phyloP scores from a whole-genome alignment of 2,113 vertebrate species.

The Zosterops borbonicus region DNA sequence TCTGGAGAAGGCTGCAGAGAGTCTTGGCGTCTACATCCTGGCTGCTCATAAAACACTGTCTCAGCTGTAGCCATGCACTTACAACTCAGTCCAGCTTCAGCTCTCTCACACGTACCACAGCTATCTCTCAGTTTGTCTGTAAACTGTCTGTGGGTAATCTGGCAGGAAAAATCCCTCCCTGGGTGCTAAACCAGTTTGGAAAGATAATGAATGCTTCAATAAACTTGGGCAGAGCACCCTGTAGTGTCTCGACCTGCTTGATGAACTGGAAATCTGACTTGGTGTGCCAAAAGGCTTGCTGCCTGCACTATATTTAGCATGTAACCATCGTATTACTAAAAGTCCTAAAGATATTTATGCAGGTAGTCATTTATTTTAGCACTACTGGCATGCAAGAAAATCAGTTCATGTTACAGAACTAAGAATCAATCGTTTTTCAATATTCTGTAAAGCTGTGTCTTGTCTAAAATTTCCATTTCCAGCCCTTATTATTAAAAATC shows the following conservation, averaged over 20 bases:
- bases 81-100: neutral
- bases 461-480: neutral
- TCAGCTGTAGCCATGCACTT: neutral
- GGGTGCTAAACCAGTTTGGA: neutral
- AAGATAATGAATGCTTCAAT: neutral
- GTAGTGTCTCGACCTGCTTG: neutral
- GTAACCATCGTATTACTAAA: neutral
- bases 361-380: neutral
- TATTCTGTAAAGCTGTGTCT: neutral
- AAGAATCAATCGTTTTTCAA: neutral
- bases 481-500: neutral
- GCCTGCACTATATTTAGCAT: neutral
- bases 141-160: fast-evolving
- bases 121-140: neutral
- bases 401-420: neutral
- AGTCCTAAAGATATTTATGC: neutral
- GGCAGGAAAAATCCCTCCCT: neutral
- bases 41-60: neutral
- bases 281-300: neutral
- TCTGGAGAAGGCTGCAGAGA: neutral
- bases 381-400: neutral
- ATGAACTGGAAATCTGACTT: neutral
- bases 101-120: fast-evolving
- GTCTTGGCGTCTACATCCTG: fast-evolving
- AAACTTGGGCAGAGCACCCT: neutral